These are phyloP conservation scores for Isurus oxyrinchus DNA, from an alignment of 2,113 vertebrate genomes.

Conservation along the genomic window DNA sequence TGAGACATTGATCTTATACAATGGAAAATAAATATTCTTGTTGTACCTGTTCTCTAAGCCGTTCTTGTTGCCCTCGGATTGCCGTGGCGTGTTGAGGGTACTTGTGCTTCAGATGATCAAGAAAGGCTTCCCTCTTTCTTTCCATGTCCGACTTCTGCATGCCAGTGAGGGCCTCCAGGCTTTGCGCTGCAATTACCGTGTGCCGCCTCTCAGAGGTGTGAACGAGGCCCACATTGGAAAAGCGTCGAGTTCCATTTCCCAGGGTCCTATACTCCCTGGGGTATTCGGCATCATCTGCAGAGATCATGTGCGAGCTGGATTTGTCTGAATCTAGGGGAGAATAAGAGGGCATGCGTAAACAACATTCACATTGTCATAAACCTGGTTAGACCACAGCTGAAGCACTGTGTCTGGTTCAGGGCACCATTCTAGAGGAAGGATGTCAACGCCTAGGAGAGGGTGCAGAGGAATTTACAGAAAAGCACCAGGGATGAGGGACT, in stretches of 20 bases:
- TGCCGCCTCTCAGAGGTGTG: conserved; percentile 93
- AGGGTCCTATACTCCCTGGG: conserved; percentile 90
- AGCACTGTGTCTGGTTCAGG: not conserved
- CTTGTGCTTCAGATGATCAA: conserved; percentile 98
- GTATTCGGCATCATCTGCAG: conserved; percentile 93
- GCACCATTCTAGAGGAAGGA: not conserved
- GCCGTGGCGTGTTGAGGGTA: conserved; percentile 83
- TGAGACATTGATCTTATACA: not conserved
- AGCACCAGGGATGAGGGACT: not conserved
- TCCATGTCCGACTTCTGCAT: conserved; percentile 94
- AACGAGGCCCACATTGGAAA: conserved; percentile 96
- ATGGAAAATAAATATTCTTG: not conserved
- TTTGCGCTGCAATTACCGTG: conserved; percentile 90
- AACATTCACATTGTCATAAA: not conserved
- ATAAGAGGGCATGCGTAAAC: not conserved
- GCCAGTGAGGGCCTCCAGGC: conserved; percentile 88
- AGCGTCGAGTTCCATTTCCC: conserved; percentile 83
- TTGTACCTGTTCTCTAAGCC: conserved; percentile 81
- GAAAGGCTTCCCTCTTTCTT: conserved; percentile 87
- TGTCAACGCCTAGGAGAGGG: no score
- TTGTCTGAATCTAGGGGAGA: conserved; percentile 75
- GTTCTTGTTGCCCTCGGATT: conserved; percentile 73
- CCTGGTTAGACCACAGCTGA: not conserved
- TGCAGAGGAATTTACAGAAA: not conserved
- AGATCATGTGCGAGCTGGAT: conserved; percentile 92